Conservation (phyloP, 37 sponge, comb jelly and placozoan species). For the Chondrilla cf. caribensis region DNA sequence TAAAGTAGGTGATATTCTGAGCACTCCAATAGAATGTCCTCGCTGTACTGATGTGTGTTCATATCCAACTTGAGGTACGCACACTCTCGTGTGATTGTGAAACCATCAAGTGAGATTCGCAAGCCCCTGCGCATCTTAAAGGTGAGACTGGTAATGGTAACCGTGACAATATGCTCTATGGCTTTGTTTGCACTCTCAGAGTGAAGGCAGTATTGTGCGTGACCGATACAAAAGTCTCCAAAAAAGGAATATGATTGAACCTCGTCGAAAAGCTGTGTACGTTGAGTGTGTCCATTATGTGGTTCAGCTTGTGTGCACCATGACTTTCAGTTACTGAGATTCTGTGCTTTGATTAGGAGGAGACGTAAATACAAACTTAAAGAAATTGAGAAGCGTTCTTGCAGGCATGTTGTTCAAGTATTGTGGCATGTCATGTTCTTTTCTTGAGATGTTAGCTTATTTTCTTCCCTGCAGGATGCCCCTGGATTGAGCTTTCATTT, state of each 20-base stretch:
- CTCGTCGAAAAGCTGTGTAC: constrained; percentile 56
- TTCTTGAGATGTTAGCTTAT: not conserved
- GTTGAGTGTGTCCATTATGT: too few species aligned
- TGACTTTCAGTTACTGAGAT: not conserved
- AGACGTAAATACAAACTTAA: constrained; percentile 68
- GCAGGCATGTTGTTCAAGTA: constrained; percentile 3
- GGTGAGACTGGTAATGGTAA: too few species aligned
- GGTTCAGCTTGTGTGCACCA: too few species aligned
- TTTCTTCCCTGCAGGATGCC: not conserved
- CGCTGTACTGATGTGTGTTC: too few species aligned
- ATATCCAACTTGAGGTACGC: not conserved
- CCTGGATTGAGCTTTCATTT: too few species aligned
- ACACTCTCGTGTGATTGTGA: not conserved
- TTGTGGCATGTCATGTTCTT: not conserved
- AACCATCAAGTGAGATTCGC: not conserved
- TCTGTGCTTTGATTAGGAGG: too few species aligned
- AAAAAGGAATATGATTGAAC: constrained; percentile 83
- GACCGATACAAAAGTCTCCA: constrained; percentile 85
- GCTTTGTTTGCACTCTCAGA: constrained; percentile 21
- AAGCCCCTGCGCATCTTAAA: too few species aligned
- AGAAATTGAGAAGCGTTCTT: constrained; percentile 55
- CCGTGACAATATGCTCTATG: too few species aligned
- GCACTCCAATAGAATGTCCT: too few species aligned
- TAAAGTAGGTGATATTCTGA: too few species aligned
- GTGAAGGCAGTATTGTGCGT: constrained; percentile 61